Evolutionary conservation across 1,140 invertebrate species (phyloP).

Genomic region (Tetramorium parvispinum): DNA sequence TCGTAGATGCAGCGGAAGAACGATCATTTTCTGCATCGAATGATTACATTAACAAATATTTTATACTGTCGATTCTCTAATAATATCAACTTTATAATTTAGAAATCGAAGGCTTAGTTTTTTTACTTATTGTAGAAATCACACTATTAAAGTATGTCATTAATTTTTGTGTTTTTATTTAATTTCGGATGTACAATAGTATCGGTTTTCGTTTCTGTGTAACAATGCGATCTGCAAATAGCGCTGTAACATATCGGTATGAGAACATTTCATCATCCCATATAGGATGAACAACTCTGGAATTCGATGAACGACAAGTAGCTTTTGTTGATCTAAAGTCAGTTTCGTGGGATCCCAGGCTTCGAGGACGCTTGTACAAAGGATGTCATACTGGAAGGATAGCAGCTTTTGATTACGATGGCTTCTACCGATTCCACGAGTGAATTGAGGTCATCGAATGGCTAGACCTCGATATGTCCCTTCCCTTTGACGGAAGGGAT

Average conservation of each 20-base stretch:
- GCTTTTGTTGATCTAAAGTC: slow-evolving; percentile 56
- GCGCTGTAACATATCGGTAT: neutral
- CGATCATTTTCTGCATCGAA: neutral
- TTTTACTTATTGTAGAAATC: neutral
- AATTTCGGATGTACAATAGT: neutral
- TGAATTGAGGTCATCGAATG: slow-evolving; percentile 53
- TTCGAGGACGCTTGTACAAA: slow-evolving; percentile 41
- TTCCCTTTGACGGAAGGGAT: slow-evolving; percentile 30
- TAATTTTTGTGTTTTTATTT: neutral
- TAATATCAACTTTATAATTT: neutral
- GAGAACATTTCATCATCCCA: neutral
- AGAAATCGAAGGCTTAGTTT: neutral
- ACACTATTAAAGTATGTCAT: neutral
- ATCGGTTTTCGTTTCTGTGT: neutral
- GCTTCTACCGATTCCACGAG: neutral
- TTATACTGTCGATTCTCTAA: neutral
- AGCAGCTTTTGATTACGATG: slow-evolving; percentile 36
- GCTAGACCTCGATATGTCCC: slow-evolving; percentile 26
- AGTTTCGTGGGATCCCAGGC: slow-evolving; percentile 23
- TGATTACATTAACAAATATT: neutral
- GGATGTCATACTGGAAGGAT: slow-evolving; percentile 43
- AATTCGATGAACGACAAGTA: neutral
- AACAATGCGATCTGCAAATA: neutral
- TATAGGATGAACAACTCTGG: neutral
- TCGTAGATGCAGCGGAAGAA: neutral